These are phyloP conservation scores for Parascotia fuliginaria DNA, from an alignment of 2,888 invertebrate genomes.

Conservation along the genomic window DNA sequence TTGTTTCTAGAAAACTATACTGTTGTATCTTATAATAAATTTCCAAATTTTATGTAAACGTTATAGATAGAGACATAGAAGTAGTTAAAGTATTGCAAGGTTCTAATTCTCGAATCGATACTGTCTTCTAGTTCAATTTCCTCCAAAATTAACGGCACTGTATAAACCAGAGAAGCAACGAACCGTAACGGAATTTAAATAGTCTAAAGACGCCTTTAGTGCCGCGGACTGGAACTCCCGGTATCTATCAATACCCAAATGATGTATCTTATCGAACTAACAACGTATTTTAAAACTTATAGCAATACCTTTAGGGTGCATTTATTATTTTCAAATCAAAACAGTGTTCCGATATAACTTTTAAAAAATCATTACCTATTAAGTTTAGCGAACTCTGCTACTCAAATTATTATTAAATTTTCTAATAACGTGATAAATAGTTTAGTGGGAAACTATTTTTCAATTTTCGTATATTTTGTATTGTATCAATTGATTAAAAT, in stretches of 20 bases:
- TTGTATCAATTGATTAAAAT: slow-evolving; percentile 33
- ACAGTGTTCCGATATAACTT: slow-evolving; percentile 49
- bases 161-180: slow-evolving; percentile 85
- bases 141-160: slow-evolving; percentile 82
- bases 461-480: slow-evolving; percentile 25
- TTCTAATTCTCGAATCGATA: slow-evolving; percentile 65
- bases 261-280: slow-evolving; percentile 45
- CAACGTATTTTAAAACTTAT: slow-evolving; percentile 39
- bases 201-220: slow-evolving; percentile 80
- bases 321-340: slow-evolving; percentile 5
- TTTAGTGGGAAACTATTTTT: slow-evolving; percentile 43
- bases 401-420: slow-evolving; percentile 47
- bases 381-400: slow-evolving; percentile 51
- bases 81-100: slow-evolving; percentile 21
- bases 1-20: too few species aligned
- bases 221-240: slow-evolving; percentile 60
- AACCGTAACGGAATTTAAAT: slow-evolving; percentile 85
- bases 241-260: slow-evolving; percentile 53
- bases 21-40: too few species aligned
- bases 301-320: slow-evolving; percentile 20
- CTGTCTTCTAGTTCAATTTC: slow-evolving; percentile 71
- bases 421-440: slow-evolving; percentile 35
- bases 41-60: too few species aligned
- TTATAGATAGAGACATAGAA: too few species aligned
- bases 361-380: slow-evolving; percentile 57